Base-by-base conservation (phyloP, 2,797 vertebrate genomes). In the Alectoris magna region DNA sequence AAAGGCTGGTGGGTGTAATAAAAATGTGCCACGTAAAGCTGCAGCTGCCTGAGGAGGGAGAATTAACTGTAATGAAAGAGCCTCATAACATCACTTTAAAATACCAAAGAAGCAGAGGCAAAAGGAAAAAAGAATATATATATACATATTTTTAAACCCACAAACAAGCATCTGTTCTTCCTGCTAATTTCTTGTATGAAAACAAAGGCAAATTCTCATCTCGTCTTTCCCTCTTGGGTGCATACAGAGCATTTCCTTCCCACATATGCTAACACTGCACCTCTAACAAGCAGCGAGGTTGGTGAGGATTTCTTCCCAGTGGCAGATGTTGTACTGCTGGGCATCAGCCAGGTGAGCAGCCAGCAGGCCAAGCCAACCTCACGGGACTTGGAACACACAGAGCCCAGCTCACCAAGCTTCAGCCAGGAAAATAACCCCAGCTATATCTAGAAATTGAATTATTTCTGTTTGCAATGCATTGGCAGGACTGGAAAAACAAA, bases 1-100 rank as follows among this genome's bases (percentile, higher is more conserved):
- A 76, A 93, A 89, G 91, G 79, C 94, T 93, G 84, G 82, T 66
- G 89, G 87, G 76, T 93, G 63, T 91, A 95, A 96, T 90, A 89
- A 91, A 87, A 87, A 79, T 29, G 64, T 82, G 48, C 82, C 88
- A 92, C 67, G 85, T 70, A 83, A 87, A 71, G 73, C 73, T 90
- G 60, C 43, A 86, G 71, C 59, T 78, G 89, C 91, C 76, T 43
- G 63, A 91, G 87, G 84, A 81, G 4, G 6, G 9, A 17, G 53
- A 92, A 94, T 94, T 91, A 92, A 80, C 67, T 78, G n/a, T 77
- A 92, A 94, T 81, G 88, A 95, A 93, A 84, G 22, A 92, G 11
- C 23, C 56, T 81, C 55, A 56, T 51, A 88, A 23, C 31, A 84
- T 68, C 48, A 82, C 39, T 92, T 85, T 27, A 55, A 86, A 89